Base-by-base conservation (phyloP, 1,140 invertebrate species). In the Caerostris extrusa region DNA sequence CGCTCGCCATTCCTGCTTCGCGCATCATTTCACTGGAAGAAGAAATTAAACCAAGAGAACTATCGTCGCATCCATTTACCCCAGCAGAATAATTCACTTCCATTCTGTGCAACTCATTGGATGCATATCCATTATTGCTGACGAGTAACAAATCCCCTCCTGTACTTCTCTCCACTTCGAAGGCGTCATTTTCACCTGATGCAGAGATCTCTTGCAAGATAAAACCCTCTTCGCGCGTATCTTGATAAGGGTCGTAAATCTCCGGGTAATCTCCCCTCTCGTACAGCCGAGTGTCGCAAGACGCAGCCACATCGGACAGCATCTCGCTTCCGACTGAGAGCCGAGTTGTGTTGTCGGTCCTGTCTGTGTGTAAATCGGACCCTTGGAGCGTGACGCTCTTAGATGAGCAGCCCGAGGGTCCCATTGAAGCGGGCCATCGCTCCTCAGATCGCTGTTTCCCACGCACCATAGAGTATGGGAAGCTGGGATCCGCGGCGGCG, bases 381-480 rank as follows among this genome's bases (percentile, higher is more conserved):
- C 55, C 77, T n/a, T 14, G 34, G 10, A 60, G 57, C 90, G 57
- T 91, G 90, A 91, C 90, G 90, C 82, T 56, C 5, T 6, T 53
- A 6, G 58, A 83, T n/a, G 58, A 58, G 8, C 50, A 83, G 77
- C 57, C 77, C 57, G 17, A 53, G 69, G 71, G 89, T 7, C 56
- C 57, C 87, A 87, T 89, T 67, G 87, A 89, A 60, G 34, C 56
- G 56, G 77, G 90, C 60, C 90, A 83, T 83, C 77, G 90, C 53
- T 91, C 90, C 60, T 91, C 71, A 8, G 10, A 77, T 77, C 71
- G 58, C 53, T 55, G 81, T 91, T 91, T 91, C 90, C 34, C 90
- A 91, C 90, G 77, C 7, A 19, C 55, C 50, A 77, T 55, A 60
- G 69, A n/a, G 53, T 69, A 55, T 77, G 34, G 7, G 5, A 34